phyloP scores from a whole-genome alignment of 2,797 vertebrate genomes.

The Alfaro cultratus region DNA sequence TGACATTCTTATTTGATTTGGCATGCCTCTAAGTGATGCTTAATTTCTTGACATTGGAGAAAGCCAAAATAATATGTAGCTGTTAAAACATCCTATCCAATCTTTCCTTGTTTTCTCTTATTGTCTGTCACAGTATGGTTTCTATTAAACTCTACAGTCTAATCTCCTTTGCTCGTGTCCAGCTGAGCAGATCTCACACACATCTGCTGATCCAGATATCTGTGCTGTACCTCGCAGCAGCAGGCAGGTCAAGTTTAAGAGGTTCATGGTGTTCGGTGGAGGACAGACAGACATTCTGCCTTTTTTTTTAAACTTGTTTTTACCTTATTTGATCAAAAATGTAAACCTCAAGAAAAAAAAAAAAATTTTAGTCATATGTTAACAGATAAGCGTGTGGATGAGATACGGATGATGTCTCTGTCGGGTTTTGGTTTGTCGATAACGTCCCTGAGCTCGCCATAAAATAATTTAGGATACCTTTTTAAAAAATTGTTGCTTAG shows the following conservation, averaged over 20 bases:
- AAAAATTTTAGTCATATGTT: not conserved
- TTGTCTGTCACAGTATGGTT: slow-evolving; percentile 16
- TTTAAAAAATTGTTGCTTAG: slow-evolving; percentile 1
- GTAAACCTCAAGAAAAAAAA: not conserved
- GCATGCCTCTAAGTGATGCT: not conserved
- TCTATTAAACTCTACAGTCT: slow-evolving; percentile 34
- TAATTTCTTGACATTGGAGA: not conserved
- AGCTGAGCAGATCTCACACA: slow-evolving; percentile 38
- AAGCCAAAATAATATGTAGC: not conserved
- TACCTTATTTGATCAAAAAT: not conserved
- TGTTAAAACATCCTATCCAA: not conserved
- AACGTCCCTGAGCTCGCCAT: not conserved
- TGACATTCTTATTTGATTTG: not conserved
- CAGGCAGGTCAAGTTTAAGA: slow-evolving; percentile 28
- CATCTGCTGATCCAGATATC: slow-evolving; percentile 30
- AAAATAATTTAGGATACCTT: not conserved
- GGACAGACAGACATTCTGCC: not conserved
- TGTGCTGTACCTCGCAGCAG: slow-evolving; percentile 37
- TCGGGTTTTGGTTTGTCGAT: not conserved
- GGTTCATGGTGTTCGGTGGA: slow-evolving; percentile 17
- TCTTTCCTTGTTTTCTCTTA: not conserved
- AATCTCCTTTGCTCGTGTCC: slow-evolving; percentile 49
- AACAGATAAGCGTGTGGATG: not conserved
- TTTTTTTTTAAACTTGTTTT: not conserved
- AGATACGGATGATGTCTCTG: not conserved